Base-by-base conservation (phyloP, 1,140 invertebrate genomes). In the Hylaeus volcanicus region DNA sequence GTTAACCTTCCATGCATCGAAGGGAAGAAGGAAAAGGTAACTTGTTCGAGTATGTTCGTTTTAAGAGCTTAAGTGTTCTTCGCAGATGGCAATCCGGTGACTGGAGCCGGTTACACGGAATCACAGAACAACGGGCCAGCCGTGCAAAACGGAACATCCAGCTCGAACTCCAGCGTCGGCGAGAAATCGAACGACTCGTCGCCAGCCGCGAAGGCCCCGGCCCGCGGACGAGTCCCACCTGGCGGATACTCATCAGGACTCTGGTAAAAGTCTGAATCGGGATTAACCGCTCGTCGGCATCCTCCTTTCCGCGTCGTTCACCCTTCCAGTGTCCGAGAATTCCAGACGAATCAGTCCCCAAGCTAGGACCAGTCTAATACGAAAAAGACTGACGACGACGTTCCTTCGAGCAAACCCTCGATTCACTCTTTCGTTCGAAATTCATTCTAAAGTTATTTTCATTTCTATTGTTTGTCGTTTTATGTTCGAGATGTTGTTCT, bases 221-320 rank as follows among this genome's bases (percentile, higher is more conserved):
- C 63, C 68, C 92, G 90, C 75, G 90, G 90, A 65, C 93, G 93
- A 83, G 93, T 94, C 64, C 94, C 94, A 69, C 94, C 94, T 15
- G 94, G 94, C 77, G 93, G 94, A 69, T 94, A 90, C 77, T 93
- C 93, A 53, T 93, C 93, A 63, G 93, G 93, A 65, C 91, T 94
- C 61, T 94, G 94, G 94, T 94, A 93, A 94, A 91, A 79, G 45
- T 41, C 58, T 69, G 75, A 72, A 55, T 51, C 73, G 11, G 66
- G 66, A 76, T 79, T 82, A n/a, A 26, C 39, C 79, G 66, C 48
- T 15, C 26, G 65, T 56, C 60, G 74, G 48, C 75, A 71, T 60
- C 41, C 45, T 58, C 69, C 63, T 72, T 56, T 39, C 26, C 14
- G 51, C 51, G 69, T 26, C 51, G 60, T 72, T 14, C 5, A 66